These are phyloP conservation scores for Euleptes europaea DNA, from an alignment of 2,113 vertebrate genomes.

Conservation along the genomic window DNA sequence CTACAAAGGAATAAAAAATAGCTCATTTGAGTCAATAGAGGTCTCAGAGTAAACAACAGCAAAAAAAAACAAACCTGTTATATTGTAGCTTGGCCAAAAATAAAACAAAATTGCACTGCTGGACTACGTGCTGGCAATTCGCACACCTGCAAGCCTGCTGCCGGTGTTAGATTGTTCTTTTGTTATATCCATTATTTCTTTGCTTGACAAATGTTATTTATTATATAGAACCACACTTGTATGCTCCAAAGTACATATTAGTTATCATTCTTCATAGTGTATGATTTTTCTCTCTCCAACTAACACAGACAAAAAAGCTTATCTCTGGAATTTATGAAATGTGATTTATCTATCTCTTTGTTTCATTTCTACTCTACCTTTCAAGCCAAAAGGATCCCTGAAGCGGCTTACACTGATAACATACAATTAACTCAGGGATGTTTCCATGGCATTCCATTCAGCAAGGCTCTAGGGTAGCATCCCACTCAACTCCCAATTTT, in stretches of 20 bases:
- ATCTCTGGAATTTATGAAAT: not conserved
- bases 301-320: not conserved
- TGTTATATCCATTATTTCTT: conserved; percentile 7
- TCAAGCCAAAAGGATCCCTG: too few species aligned
- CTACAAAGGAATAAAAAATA: conserved; percentile 71
- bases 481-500: too few species aligned
- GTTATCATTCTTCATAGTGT: not conserved
- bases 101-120: conserved; percentile 4
- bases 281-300: not conserved
- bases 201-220: conserved; percentile 12
- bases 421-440: too few species aligned
- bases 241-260: not conserved
- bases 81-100: conserved; percentile 13
- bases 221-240: not conserved
- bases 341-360: not conserved
- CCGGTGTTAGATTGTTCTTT: not conserved
- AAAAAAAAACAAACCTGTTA: conserved; percentile 12
- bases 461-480: too few species aligned
- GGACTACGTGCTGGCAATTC: conserved; percentile 14
- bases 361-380: too few species aligned
- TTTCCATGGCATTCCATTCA: too few species aligned
- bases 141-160: not conserved
- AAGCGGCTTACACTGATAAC: too few species aligned
- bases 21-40: conserved; percentile 64
- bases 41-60: conserved; percentile 66